Evolutionary conservation across 2,888 invertebrate species (phyloP).

Genomic region (Exocentrus adspersus): DNA sequence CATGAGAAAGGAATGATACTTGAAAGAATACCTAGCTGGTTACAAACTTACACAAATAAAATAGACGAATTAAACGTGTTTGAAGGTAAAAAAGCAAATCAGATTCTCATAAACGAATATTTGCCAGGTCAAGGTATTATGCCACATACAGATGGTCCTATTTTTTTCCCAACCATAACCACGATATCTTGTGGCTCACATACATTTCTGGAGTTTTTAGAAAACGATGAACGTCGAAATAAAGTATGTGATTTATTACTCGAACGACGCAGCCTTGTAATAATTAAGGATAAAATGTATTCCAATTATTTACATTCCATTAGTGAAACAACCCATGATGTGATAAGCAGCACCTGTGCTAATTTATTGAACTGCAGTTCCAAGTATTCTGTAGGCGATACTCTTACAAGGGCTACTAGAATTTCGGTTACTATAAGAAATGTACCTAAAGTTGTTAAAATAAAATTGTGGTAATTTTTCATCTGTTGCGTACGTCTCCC

Average conservation of each 20-base stretch:
- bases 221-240: conserved; percentile 63
- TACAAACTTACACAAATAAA: conserved; percentile 76
- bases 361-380: conserved; percentile 74
- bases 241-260: conserved; percentile 79
- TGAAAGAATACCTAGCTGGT: conserved; percentile 89
- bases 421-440: conserved; percentile 92
- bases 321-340: conserved; percentile 75
- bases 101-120: conserved; percentile 96
- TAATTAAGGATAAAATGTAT: conserved; percentile 87
- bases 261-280: conserved; percentile 87
- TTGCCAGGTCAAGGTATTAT: conserved; percentile 93
- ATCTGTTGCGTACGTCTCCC: too few relatives aligned
- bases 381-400: conserved; percentile 67
- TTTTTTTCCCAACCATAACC: conserved; percentile 92
- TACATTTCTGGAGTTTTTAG: conserved; percentile 86
- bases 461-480: conserved; percentile 65
- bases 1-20: conserved; percentile 93
- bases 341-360: conserved; percentile 69
- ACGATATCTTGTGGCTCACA: conserved; percentile 94
- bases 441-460: conserved; percentile 87
- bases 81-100: conserved; percentile 82
- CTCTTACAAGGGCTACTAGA: conserved; percentile 74
- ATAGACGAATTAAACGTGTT: conserved; percentile 77
- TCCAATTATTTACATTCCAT: conserved; percentile 88
- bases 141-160: conserved; percentile 95